Evolutionary conservation across 2,113 vertebrate species (phyloP), one percentile per base, ranked within the genome.

Genomic region (Neogobius melanostomus): DNA sequence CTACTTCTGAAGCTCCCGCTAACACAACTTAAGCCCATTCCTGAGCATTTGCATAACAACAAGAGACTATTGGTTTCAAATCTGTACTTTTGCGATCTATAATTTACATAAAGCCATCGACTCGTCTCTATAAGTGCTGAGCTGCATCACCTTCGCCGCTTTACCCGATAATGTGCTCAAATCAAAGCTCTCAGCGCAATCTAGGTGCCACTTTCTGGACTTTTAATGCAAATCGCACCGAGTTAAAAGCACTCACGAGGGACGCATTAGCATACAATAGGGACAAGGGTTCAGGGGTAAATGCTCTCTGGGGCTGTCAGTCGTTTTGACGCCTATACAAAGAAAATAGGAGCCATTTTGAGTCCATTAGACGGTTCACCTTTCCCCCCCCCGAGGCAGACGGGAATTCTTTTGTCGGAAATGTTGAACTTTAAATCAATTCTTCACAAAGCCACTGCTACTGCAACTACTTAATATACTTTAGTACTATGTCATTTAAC

Each of bases 321-420:
- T 47, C 17, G 8, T 47, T 82, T 47, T 3, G 65, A 75, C 52
- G 59, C 47, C 50, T 64, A 72, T 59, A 71, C 28, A 6, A 57
- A 54, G 47, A 47, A 47, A 72, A 73, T 69, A 75, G 51, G 68
- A 64, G 66, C 62, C 67, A 78, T 76, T 82, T 84, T 10, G 69
- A 68, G 83, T 69, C 75, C 80, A 78, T 88, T 82, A 70, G 73
- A 70, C 49, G 5, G 11, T 14, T 51, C 49, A 51, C 49, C 49
- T 51, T 36, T 2, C 4, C 28, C 28, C 28, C 28, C 21, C 21
- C 21, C 28, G 28, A 36, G 28, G 28, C 28, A 36, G 28, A 5
- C 3, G 28, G 28, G 4, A 36, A 36, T 3, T 36, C 28, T 36
- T 36, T 36, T 36, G 28, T 36, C 28, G 28, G 28, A 36, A 36